Evolutionary conservation across 2,113 vertebrate species (phyloP), one percentile per base, ranked within the genome.

Genomic region (Clarias magur): DNA sequence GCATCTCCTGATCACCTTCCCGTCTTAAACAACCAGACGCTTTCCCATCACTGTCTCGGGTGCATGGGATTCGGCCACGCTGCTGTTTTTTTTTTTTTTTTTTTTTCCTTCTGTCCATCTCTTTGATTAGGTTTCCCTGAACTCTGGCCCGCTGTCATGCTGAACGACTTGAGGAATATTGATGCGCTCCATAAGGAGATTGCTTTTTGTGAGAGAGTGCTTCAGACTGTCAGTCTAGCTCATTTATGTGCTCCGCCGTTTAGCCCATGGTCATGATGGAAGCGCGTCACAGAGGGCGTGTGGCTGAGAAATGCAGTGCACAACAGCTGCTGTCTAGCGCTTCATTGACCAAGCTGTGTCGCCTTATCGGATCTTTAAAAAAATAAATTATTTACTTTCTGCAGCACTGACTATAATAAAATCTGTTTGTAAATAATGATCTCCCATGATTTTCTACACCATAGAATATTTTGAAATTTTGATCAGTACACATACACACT

Each of bases 71-170:
- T 86, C 13, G 53, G 53, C 65, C 53, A 0, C 63, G 25, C 62
- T 59, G 34, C 3, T 38, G 2, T 38, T 38, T 54, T 80, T 63
- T 72, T 80, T 80, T 87, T 72, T 75, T 48, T 48, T 48, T 48
- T 48, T 54, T 80, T 59, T 80, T 76, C 87, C 63, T 79, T 88
- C 81, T 27, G 85, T 85, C 80, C 85, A 82, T 92, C 90, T 87
- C 68, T 88, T 73, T 93, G 91, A 94, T 94, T 87, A 91, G 91
- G 92, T 92, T 90, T 91, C 53, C 82, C 84, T 88, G 89, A 82
- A 85, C 89, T 90, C 78, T 84, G 84, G 70, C 88, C 87, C 63
- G 80, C 86, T 86, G 88, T 91, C 90, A 89, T 72, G 78, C 85
- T 79, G 81, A 82, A 90, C 60, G 30, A 89, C 86, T 83, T 91